Evolutionary conservation across 2,797 vertebrate genomes (phyloP).

Genomic region (Cygnus olor): DNA sequence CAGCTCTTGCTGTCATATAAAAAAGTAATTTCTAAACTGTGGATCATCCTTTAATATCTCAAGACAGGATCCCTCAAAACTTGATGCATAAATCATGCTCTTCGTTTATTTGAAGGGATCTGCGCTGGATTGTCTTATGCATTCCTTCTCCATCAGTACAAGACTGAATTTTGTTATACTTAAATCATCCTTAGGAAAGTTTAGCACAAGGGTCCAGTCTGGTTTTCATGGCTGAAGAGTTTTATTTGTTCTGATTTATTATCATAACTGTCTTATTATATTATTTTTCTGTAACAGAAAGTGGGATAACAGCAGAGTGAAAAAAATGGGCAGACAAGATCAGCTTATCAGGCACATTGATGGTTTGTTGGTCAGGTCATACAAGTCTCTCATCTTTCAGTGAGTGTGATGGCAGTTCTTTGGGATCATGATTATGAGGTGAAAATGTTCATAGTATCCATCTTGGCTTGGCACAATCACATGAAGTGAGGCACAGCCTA

Average conservation of each 20-base stretch:
- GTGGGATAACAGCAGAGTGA: conserved; percentile 4
- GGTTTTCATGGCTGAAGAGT: conserved; percentile 35
- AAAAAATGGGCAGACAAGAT: not conserved
- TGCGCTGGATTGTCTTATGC: not conserved
- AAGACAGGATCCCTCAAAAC: conserved; percentile 15
- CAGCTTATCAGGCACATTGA: not conserved
- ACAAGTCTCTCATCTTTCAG: not conserved
- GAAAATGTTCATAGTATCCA: not conserved
- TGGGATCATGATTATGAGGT: not conserved
- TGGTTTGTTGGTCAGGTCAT: not conserved
- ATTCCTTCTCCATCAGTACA: not conserved
- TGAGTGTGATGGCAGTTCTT: not conserved
- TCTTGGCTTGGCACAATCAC: not conserved
- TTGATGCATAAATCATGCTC: not conserved
- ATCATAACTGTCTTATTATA: not conserved
- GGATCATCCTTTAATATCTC: conserved; percentile 32
- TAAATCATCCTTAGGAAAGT: conserved; percentile 22
- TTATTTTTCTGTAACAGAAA: not conserved
- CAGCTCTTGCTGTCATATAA: not conserved
- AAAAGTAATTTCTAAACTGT: conserved; percentile 20
- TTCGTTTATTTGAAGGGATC: not conserved
- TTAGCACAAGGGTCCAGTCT: not conserved
- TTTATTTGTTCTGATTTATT: conserved; percentile 53
- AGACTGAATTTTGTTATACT: not conserved
- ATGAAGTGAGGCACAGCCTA: not conserved